A percentile compares a stretch with the other conserved stretches of the same genome.
Evolutionary conservation across 2,888 invertebrate species (phyloP).

Genomic region (Tiphia femorata): DNA sequence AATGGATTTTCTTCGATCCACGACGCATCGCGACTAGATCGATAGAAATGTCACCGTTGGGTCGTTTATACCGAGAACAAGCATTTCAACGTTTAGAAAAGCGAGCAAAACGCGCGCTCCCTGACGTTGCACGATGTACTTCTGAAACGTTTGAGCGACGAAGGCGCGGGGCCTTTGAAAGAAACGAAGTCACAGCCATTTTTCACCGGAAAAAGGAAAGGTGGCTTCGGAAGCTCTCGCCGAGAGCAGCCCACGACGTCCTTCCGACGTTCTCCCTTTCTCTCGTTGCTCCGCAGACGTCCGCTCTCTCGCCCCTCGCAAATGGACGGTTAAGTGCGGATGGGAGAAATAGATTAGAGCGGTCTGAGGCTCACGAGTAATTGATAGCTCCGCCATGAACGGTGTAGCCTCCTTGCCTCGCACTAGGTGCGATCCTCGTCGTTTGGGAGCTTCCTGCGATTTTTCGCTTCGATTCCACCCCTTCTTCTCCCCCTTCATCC

Average conservation of each 20-base stretch:
- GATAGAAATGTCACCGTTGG: too few species aligned
- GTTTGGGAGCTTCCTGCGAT: conserved; percentile 27
- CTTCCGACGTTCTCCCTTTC: neutral
- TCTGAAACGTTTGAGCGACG: neutral
- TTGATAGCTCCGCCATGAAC: conserved; percentile 51
- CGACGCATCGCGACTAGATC: too few species aligned
- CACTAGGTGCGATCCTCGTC: conserved; percentile 19
- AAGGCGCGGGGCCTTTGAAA: too few species aligned
- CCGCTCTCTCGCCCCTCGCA: conserved; percentile 9
- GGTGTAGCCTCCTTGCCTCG: conserved; percentile 20
- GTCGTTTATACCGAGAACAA: too few species aligned
- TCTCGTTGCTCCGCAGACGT: too few species aligned
- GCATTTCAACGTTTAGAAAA: too few species aligned
- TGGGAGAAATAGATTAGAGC: conserved; percentile 56
- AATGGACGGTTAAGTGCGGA: conserved; percentile 49
- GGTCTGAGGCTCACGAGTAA: conserved; percentile 48
- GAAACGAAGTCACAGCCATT: conserved; percentile 43
- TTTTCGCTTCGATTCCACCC: conserved; percentile 24
- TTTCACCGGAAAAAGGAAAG: conserved; percentile 29
- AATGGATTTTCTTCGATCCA: too few species aligned
- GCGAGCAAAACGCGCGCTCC: too few species aligned
- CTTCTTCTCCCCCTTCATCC: conserved; percentile 6
- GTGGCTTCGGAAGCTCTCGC: conserved; percentile 2
- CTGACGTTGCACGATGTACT: too few species aligned
- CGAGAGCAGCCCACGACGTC: neutral